These are phyloP conservation scores for Dryobotodes eremita DNA, from an alignment of 2,888 invertebrate genomes.

Conservation along the genomic window DNA sequence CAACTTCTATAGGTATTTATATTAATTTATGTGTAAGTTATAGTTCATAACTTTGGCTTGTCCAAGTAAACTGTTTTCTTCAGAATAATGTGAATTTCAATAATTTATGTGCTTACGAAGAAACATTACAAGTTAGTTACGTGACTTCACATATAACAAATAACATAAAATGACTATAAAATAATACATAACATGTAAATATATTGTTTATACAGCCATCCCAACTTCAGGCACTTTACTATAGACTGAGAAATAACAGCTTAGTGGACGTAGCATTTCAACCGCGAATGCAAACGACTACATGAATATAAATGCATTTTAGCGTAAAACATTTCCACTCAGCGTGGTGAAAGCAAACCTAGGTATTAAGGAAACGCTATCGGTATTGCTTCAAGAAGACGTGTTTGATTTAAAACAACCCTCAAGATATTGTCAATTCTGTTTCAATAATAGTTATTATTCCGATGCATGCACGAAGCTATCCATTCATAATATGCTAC, in stretches of 20 bases:
- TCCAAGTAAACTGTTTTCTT: conserved; percentile 47
- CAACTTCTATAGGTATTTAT: not conserved
- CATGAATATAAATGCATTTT: conserved; percentile 72
- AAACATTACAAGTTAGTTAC: conserved; percentile 65
- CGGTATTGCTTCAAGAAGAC: conserved; percentile 42
- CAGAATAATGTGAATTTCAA: conserved; percentile 54
- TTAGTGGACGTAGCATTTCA: conserved; percentile 65
- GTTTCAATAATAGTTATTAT: not conserved
- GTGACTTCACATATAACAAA: conserved; percentile 69
- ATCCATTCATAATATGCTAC: conserved; percentile 25
- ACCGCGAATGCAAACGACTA: conserved; percentile 69
- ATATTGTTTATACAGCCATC: conserved; percentile 59
- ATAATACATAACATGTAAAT: conserved; percentile 63
- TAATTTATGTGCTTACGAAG: conserved; percentile 58
- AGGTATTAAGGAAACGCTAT: conserved; percentile 55
- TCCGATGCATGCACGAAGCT: conserved; percentile 5
- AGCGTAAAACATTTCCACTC: conserved; percentile 65
- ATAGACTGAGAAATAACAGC: conserved; percentile 67
- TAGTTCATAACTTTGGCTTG: conserved; percentile 30
- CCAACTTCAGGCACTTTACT: conserved; percentile 64
- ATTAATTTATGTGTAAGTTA: conserved; percentile 21
- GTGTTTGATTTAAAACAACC: conserved; percentile 32
- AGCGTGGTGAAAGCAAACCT: conserved; percentile 68
- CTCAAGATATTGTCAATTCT: conserved; percentile 9
- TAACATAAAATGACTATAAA: conserved; percentile 66